These are phyloP conservation scores for Molossus alvarezi DNA, from an alignment of 2,797 vertebrate species.

Conservation along the genomic window DNA sequence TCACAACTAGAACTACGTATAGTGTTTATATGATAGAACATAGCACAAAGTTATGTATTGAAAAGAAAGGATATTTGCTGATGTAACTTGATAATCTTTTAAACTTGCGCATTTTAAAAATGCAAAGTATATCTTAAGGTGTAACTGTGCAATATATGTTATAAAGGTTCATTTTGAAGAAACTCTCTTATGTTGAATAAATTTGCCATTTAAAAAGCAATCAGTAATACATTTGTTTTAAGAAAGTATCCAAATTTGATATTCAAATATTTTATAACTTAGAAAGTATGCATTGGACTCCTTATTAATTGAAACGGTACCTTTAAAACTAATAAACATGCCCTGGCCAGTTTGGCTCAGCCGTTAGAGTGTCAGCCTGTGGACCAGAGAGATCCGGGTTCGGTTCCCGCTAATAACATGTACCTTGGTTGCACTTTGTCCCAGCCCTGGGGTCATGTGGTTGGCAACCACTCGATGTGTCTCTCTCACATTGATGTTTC, in stretches of 20 bases:
- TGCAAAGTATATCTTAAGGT: background rate
- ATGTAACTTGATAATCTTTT: constrained; percentile 46
- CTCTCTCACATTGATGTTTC: too few species aligned
- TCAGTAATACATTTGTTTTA: background rate
- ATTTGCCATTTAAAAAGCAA: constrained; percentile 23
- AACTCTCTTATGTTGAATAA: background rate
- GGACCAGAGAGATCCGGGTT: too few species aligned
- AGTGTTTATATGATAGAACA: background rate
- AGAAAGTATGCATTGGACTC: constrained; percentile 3
- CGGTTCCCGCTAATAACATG: too few species aligned
- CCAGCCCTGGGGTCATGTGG: too few species aligned
- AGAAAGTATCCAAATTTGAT: background rate
- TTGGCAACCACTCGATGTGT: too few species aligned
- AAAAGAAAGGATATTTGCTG: constrained; percentile 5
- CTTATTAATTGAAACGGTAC: constrained; percentile 47
- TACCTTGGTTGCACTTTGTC: too few species aligned
- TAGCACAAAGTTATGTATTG: background rate
- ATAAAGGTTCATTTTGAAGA: constrained; percentile 41
- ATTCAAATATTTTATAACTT: constrained; percentile 59
- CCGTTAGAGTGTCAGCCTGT: too few species aligned
- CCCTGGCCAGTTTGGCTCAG: too few species aligned
- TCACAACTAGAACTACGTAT: background rate
- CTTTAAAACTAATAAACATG: background rate
- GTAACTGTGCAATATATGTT: background rate
- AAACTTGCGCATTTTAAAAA: constrained; percentile 18